Base-by-base conservation (phyloP, 2,113 vertebrate genomes). In the Cnemophilus loriae region DNA sequence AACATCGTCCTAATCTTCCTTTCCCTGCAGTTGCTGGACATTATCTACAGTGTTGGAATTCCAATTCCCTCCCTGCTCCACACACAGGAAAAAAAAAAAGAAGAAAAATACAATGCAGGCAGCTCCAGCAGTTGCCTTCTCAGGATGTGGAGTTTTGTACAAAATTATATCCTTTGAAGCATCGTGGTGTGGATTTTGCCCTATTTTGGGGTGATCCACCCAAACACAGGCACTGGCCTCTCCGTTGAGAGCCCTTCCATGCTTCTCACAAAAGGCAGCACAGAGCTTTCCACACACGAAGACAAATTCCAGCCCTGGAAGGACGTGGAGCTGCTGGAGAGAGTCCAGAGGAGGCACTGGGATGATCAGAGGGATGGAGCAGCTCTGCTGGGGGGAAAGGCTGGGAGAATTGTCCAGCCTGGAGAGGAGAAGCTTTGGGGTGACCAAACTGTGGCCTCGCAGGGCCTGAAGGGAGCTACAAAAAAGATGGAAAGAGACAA, bases 61-160 rank as follows among this genome's bases (percentile, higher is more conserved):
- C 37, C 23, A 35, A 18, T 4, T 11, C 20, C 6, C 5, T 7
- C 13, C 7, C 15, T 17, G 16, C 2, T 6, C 5, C 13, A 9
- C 17, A 2, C 39, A 41, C 9, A 41, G 12, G 12, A 41, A 41
- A 41, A 41, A 41, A 41, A 41, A 41, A 41, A 41, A 41, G 12
- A 41, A 41, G 12, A 41, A 41, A 41, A 41, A 41, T 10, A 41
- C 39, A 41, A 33, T 20, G 27, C 14, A 46, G 44, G 23, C 23
- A 73, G 9, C 13, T 50, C 71, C 67, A 76, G 18, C 12, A 7
- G 10, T 2, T 75, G 3, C 23, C 42, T 76, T 16, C 24, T 30
- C 63, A 39, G 68, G 42, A 52, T 6, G 1, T 3, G 35, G 10
- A 73, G 21, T 41, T 84, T 28, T 53, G 37, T 22, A 37, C 16